phyloP scores from a whole-genome alignment of 2,797 vertebrate species.

The Spheniscus humboldti region DNA sequence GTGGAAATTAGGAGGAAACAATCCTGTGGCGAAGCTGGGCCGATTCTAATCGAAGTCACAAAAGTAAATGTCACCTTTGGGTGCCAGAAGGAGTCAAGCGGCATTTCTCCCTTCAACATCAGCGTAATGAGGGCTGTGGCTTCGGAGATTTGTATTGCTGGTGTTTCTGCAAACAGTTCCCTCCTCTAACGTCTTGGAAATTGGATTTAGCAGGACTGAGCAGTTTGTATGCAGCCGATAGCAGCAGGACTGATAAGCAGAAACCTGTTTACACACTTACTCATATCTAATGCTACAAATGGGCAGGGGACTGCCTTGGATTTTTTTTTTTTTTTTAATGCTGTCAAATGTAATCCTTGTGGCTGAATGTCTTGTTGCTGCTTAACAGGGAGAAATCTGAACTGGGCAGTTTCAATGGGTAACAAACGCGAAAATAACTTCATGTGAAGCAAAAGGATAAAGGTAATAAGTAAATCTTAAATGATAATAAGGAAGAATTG shows the following conservation, averaged over 20 bases:
- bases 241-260: slow-evolving; percentile 50
- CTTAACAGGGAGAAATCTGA: neutral
- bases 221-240: slow-evolving; percentile 62
- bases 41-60: slow-evolving; percentile 23
- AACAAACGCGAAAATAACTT: slow-evolving; percentile 1
- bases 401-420: neutral
- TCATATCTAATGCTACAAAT: neutral
- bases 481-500: neutral
- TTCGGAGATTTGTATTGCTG: slow-evolving; percentile 49
- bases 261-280: slow-evolving; percentile 56
- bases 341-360: neutral
- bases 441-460: neutral
- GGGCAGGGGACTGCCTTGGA: neutral
- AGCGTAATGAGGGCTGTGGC: slow-evolving; percentile 42
- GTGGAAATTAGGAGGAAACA: neutral
- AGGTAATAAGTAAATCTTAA: neutral
- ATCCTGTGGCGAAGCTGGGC: neutral
- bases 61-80: slow-evolving; percentile 23
- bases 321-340: neutral
- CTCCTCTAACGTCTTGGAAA: slow-evolving; percentile 58
- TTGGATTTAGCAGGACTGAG: slow-evolving; percentile 64
- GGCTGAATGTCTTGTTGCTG: neutral
- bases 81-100: slow-evolving; percentile 40
- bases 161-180: slow-evolving; percentile 59
- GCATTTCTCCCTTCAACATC: slow-evolving; percentile 38